Evolutionary conservation across 92 coral and sea anemone genomes (phyloP).

Genomic region (Siderastrea siderea): DNA sequence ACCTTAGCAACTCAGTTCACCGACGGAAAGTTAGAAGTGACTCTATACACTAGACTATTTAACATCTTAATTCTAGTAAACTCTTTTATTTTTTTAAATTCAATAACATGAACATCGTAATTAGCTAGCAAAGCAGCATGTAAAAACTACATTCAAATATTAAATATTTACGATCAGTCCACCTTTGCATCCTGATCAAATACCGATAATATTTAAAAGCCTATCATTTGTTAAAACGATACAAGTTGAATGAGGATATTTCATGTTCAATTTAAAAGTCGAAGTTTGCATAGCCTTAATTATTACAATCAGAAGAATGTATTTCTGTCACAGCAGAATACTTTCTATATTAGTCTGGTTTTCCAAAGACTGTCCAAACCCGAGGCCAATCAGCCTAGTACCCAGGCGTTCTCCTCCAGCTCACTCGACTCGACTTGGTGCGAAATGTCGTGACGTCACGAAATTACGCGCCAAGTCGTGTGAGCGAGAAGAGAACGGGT

Average conservation of each 20-base stretch:
- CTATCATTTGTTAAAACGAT: not conserved
- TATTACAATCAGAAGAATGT: no score
- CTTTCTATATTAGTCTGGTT: no score
- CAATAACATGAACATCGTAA: not conserved
- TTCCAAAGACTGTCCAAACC: no score
- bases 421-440: no score
- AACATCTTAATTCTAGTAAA: not conserved
- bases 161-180: constrained; percentile 5
- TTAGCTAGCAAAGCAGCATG: constrained; percentile 10
- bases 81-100: constrained; percentile 8
- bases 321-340: no score
- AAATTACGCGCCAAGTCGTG: no score
- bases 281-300: no score
- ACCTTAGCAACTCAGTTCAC: not conserved
- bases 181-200: not conserved
- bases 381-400: no score
- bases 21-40: not conserved
- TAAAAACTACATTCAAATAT: constrained; percentile 2
- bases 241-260: no score
- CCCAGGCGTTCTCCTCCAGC: no score
- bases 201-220: not conserved
- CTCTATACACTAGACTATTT: not conserved
- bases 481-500: no score
- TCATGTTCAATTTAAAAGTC: not conserved
- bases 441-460: no score